Evolutionary conservation across 2,113 vertebrate species (phyloP).

Genomic region (Limnothrissa miodon): DNA sequence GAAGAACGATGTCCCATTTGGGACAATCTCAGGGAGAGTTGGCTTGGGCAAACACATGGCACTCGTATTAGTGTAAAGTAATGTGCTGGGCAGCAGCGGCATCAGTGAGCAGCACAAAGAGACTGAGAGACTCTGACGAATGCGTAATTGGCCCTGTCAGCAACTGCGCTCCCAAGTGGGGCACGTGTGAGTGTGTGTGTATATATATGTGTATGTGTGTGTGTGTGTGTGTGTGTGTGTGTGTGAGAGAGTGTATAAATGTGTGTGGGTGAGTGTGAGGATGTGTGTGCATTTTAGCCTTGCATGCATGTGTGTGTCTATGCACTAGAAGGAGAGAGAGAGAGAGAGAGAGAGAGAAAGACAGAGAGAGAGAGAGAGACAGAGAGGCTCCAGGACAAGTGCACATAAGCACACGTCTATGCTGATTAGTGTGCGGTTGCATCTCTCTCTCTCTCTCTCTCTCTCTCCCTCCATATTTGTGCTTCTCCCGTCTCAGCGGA

Average conservation of each 20-base stretch:
- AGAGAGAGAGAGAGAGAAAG: background rate
- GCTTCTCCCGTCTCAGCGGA: slow-evolving; percentile 3
- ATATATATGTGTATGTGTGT: slow-evolving; percentile 6
- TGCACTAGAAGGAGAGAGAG: background rate
- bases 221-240: background rate
- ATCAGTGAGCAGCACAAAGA: slow-evolving; percentile 23
- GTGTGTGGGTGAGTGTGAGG: background rate
- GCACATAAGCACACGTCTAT: slow-evolving; percentile 11
- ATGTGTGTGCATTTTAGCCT: too few relatives aligned
- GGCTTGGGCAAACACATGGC: slow-evolving; percentile 35
- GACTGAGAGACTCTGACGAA: slow-evolving; percentile 42
- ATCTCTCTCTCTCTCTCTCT: slow-evolving; percentile 42
- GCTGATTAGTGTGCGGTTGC: slow-evolving; percentile 7
- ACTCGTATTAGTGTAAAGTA: slow-evolving; percentile 39
- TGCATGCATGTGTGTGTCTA: background rate
- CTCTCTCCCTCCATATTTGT: slow-evolving; percentile 28
- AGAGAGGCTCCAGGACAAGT: background rate
- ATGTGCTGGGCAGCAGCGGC: slow-evolving; percentile 25
- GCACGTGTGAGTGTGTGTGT: background rate
- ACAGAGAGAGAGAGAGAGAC: slow-evolving; percentile 1
- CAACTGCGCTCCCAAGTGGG: slow-evolving; percentile 25
- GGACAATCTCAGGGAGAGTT: slow-evolving; percentile 21
- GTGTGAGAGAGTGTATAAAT: background rate
- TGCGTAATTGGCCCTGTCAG: slow-evolving; percentile 53
- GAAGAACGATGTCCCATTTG: slow-evolving; percentile 1